A percentile compares a stretch with the other conserved stretches of the same genome.
These are phyloP conservation scores for Phyllostomus discolor DNA, from an alignment of 2,113 vertebrate genomes.

Conservation along the genomic window DNA sequence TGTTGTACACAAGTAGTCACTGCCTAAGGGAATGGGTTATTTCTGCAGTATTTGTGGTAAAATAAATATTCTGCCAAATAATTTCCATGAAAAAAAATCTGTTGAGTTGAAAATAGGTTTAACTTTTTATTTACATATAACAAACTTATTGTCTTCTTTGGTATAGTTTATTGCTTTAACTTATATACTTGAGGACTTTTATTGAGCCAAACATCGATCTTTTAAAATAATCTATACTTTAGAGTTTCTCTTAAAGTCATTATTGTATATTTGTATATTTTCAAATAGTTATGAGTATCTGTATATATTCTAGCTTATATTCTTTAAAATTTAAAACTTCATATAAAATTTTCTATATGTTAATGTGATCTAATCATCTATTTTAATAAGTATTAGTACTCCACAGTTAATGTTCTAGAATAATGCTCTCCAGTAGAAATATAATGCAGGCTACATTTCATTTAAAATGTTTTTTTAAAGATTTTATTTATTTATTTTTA, in stretches of 20 bases:
- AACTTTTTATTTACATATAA: background rate
- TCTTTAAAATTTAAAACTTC: background rate
- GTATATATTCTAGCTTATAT: background rate
- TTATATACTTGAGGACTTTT: background rate
- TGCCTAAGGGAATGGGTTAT: background rate
- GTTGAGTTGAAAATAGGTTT: slow-evolving; percentile 32
- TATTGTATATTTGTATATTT: background rate
- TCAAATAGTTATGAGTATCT: background rate
- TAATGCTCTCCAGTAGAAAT: background rate
- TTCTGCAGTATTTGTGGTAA: background rate
- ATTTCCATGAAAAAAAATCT: background rate
- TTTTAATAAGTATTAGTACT: background rate
- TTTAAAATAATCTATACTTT: background rate
- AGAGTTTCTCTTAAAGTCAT: background rate
- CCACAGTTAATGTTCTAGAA: background rate
- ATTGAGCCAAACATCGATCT: background rate
- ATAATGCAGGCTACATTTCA: background rate
- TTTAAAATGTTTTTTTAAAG: background rate
- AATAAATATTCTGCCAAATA: background rate
- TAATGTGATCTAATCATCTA: background rate
- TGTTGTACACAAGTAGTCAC: background rate
- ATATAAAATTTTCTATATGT: background rate
- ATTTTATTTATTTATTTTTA: too few species aligned
- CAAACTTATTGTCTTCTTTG: background rate
- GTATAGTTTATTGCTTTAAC: background rate